Conservation (phyloP, 2,113 vertebrate genomes). For the Macquaria australasica region DNA sequence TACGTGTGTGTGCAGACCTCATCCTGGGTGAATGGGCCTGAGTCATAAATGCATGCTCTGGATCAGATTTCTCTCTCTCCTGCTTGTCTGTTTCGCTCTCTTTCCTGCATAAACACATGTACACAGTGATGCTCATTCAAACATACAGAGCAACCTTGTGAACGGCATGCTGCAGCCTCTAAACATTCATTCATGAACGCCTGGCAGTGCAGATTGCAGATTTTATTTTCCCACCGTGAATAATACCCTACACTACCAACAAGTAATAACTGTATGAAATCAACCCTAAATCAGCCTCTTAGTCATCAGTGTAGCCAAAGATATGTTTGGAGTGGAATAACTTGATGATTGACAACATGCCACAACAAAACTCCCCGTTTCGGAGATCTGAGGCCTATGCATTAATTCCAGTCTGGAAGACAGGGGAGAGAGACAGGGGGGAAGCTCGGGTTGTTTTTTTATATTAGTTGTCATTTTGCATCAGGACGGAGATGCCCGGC, state of each 20-base stretch:
- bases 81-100: slow-evolving; percentile 43
- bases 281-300: slow-evolving; percentile 47
- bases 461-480: slow-evolving; percentile 61
- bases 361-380: slow-evolving; percentile 74
- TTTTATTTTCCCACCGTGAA: slow-evolving; percentile 5
- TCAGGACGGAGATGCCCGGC: slow-evolving; percentile 40
- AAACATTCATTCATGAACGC: slow-evolving; percentile 63
- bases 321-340: slow-evolving; percentile 57
- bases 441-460: slow-evolving; percentile 1
- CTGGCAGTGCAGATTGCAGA: background rate
- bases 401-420: slow-evolving; percentile 70
- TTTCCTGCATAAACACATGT: slow-evolving; percentile 47
- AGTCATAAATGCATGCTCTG: slow-evolving; percentile 75
- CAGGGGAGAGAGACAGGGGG: slow-evolving; percentile 17
- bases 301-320: slow-evolving; percentile 54
- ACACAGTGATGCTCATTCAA: slow-evolving; percentile 62
- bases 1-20: slow-evolving; percentile 46
- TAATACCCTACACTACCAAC: slow-evolving; percentile 22
- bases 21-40: slow-evolving; percentile 73
- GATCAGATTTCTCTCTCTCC: slow-evolving; percentile 73
- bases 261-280: slow-evolving; percentile 54
- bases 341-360: slow-evolving; percentile 73
- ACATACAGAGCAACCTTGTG: slow-evolving; percentile 43
- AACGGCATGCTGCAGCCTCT: slow-evolving; percentile 38
- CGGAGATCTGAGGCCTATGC: slow-evolving; percentile 43